phyloP scores from a whole-genome alignment of 1,140 invertebrate genomes.

The Drosophila grimshawi region DNA sequence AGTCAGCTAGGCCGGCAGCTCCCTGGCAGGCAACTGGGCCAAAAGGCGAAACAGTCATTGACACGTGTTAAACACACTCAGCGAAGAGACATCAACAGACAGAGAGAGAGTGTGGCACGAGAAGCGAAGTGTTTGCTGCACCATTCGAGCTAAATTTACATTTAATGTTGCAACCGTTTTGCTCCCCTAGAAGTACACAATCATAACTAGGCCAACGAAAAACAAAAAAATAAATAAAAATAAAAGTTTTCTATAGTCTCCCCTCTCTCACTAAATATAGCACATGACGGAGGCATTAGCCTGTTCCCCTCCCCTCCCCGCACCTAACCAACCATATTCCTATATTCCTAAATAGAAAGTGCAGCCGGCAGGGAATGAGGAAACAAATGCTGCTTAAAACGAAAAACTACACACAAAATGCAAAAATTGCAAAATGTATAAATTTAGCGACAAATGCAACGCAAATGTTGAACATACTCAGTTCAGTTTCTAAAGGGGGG shows the following conservation, averaged over 20 bases:
- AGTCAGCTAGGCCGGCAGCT: constrained; percentile 11
- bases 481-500: neutral
- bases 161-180: constrained; percentile 28
- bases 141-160: constrained; percentile 38
- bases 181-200: constrained; percentile 42
- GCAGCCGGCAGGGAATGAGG: constrained; percentile 64
- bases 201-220: constrained; percentile 66
- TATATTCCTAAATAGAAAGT: constrained; percentile 24
- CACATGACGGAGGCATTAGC: constrained; percentile 45
- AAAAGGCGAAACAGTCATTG: constrained; percentile 80
- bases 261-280: constrained; percentile 52
- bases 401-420: constrained; percentile 34
- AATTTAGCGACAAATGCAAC: constrained; percentile 67
- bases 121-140: neutral
- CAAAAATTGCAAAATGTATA: constrained; percentile 60
- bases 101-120: constrained; percentile 1
- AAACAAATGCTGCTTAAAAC: constrained; percentile 62
- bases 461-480: constrained; percentile 48
- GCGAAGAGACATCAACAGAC: constrained; percentile 4
- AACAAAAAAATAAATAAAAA: neutral
- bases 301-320: neutral
- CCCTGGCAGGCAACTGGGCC: constrained; percentile 60
- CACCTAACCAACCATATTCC: too few relatives aligned
- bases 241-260: constrained; percentile 48
- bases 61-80: constrained; percentile 51